Evolutionary conservation across 2,797 vertebrate genomes (phyloP), one percentile per base, ranked within the genome.

Genomic region (Mastacembelus armatus): DNA sequence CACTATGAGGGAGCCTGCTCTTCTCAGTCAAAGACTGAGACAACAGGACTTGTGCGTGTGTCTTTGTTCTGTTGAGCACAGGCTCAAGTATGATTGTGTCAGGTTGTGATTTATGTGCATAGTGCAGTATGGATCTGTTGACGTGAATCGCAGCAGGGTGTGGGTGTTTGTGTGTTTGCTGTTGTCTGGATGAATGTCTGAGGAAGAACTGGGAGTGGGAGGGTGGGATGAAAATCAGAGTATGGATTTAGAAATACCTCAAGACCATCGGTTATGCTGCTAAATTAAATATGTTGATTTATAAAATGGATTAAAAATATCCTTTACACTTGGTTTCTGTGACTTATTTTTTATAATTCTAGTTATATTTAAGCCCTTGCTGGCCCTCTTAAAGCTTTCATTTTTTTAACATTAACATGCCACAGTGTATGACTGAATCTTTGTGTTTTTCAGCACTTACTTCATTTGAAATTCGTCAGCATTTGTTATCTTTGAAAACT

Each of bases 231-330:
- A 88, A 83, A 89, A 87, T 89, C 84, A 88, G 80, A 87, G 78
- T 80, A 77, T 92, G 91, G 82, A 92, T 90, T 88, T 92, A 92
- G 91, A 97, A 96, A 96, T 97, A 96, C 95, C 95, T 97, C 95
- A 97, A 95, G 92, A 95, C 92, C 94, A 94, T 94, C 88, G 92
- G 89, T 95, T 94, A 94, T 96, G 95, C 96, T 96, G 95, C 95
- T 97, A 96, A 93, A 93, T 94, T 90, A 91, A 89, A 93, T 85
- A 94, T 93, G 88, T 90, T 90, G 81, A 80, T 94, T 93, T 93
- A 91, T 93, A 90, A 87, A 93, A 90, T 84, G 78, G 78, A 93
- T 92, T 92, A 93, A 94, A 89, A 91, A 89, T 88, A 85, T 93
- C 85, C 85, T 93, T 91, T 92, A 90, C 88, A 91, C 82, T 85